Evolutionary conservation across 2,797 vertebrate species (phyloP), one percentile per base, ranked within the genome.

Genomic region (Aeoliscus strigatus): DNA sequence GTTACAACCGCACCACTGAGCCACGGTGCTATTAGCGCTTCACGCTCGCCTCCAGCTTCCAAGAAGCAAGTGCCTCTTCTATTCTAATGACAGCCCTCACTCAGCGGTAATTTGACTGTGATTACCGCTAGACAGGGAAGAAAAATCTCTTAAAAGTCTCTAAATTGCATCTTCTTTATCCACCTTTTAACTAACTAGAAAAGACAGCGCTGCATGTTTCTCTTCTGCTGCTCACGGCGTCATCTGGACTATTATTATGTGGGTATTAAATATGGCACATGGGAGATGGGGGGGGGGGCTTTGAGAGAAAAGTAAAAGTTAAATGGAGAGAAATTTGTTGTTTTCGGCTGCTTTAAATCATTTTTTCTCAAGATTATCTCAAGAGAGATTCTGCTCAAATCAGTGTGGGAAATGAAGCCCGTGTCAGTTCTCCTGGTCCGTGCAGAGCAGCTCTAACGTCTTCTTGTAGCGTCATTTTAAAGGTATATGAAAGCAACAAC

Each of bases 101-200:
- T 84, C 86, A 89, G 90, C 89, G 86, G 92, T 92, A 92, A 97
- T 98, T 98, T 97, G 86, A 90, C 71, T 57, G 69, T 94, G 93
- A 97, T 96, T 89, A 89, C 87, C 69, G 85, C 57, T 57, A 69
- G 55, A 53, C 9, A 3, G 54, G 39, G 43, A 52, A 79, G 92
- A 86, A 90, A 86, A 91, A 89, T 86, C 88, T 94, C 91, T 93
- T 92, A 88, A 92, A 95, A 95, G 93, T 96, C 91, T 92, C 90
- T 89, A 94, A 96, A 98, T 96, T 95, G 91, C 92, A 94, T 93
- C 92, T 95, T 96, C 93, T 97, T 94, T 86, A 80, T 85, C 72
- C 76, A 79, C 83, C 82, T 83, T 89, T 89, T 87, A 87, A 87
- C 84, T 82, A 84, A 84, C 85, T 80, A 87, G 86, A 88, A 88